Evolutionary conservation across 2,888 invertebrate species (phyloP), one percentile per base, ranked within the genome.

Genomic region (Schizotus pectinicornis): DNA sequence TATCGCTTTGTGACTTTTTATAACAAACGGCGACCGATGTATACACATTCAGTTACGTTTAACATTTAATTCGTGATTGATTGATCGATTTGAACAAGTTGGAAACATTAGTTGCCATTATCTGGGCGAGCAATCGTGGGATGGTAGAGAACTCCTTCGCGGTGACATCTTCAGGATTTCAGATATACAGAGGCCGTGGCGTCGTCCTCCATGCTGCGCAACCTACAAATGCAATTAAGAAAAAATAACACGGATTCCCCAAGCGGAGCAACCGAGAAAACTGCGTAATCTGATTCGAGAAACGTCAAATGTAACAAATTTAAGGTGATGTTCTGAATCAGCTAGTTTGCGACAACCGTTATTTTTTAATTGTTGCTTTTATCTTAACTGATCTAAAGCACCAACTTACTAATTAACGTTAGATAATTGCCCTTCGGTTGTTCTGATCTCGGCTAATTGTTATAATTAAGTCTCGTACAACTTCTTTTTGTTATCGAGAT

Each of bases 31-130:
- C 55, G 59, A 58, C 22, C 22, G 22, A 22, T 22, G 22, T 22
- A 22, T 63, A 50, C 59, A 39, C 53, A 49, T 61, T 65, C 63
- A 36, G 54, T 54, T 51, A 52, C 56, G 57, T 63, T 59, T 59
- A 63, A 61, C 67, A 66, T 64, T 65, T 65, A 63, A 63, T 62
- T 52, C 55, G 61, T 57, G 70, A 68, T 69, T 71, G 72, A 72
- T 72, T 68, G 72, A 72, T 72, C 62, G 69, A 60, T 70, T 67
- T 59, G 65, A 67, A 69, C 72, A 69, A 63, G 65, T 66, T 66
- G 65, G 65, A 69, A 68, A 69, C 71, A 70, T 72, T 71, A 70
- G 69, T 72, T 68, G 65, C 64, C 62, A 71, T 68, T 72, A 72
- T 71, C 72, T 70, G 59, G 39, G 50, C 65, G 59, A 61, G 62